Evolutionary conservation across 92 coral and sea anemone genomes (phyloP).

Genomic region (Porites rus): DNA sequence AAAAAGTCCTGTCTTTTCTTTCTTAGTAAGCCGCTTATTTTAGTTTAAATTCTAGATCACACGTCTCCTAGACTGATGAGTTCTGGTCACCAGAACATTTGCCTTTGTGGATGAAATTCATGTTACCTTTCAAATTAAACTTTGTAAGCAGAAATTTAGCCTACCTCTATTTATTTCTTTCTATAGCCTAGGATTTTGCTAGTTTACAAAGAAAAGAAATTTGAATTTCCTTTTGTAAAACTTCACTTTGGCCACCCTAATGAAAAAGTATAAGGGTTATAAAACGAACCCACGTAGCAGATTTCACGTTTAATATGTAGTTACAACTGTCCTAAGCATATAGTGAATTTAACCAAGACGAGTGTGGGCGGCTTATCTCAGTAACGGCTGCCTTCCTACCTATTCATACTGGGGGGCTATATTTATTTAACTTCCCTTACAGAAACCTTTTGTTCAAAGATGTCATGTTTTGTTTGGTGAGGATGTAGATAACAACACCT

Average conservation of each 20-base stretch:
- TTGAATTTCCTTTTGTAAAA: no score
- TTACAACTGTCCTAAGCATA: not conserved
- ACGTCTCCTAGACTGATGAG: no score
- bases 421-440: not conserved
- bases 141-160: no score
- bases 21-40: not conserved
- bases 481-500: not conserved
- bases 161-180: no score
- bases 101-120: no score
- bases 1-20: not conserved
- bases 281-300: not conserved
- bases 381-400: not conserved
- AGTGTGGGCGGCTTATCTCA: not conserved
- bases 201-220: no score
- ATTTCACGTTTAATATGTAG: not conserved
- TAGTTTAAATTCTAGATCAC: not conserved
- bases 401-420: not conserved
- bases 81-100: no score
- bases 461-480: not conserved
- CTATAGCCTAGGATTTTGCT: no score
- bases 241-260: no score
- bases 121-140: no score
- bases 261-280: no score
- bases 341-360: not conserved
- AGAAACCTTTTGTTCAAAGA: not conserved